Evolutionary conservation across 2,888 invertebrate species (phyloP).

Genomic region (Glaucopsyche alexis): DNA sequence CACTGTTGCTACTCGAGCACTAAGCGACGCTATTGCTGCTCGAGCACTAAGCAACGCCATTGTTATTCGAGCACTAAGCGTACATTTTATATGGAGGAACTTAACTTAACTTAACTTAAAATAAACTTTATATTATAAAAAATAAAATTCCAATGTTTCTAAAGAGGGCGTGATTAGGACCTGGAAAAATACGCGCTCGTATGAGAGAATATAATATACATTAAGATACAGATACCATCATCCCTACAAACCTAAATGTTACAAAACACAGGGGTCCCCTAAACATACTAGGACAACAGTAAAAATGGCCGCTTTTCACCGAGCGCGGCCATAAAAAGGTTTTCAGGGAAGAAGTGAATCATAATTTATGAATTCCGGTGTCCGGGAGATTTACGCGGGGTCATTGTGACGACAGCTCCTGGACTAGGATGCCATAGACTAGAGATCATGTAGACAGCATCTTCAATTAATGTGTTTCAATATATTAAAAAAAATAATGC

Average conservation of each 20-base stretch:
- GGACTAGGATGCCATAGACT: constrained; percentile 51
- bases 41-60: too few relatives aligned
- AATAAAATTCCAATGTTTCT: too few relatives aligned
- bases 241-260: constrained; percentile 7
- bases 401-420: constrained; percentile 71
- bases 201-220: too few relatives aligned
- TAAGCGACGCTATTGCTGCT: too few relatives aligned
- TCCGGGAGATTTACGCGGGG: constrained; percentile 77
- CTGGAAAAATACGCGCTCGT: too few relatives aligned
- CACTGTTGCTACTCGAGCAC: too few relatives aligned
- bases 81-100: too few relatives aligned
- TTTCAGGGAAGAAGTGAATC: constrained; percentile 79
- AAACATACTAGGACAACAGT: constrained; percentile 59
- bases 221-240: background rate
- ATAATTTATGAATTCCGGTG: constrained; percentile 80
- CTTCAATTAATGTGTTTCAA: background rate
- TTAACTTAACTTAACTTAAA: too few relatives aligned
- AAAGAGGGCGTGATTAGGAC: too few relatives aligned
- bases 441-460: constrained; percentile 39
- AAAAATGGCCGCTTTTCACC: constrained; percentile 71
- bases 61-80: too few relatives aligned
- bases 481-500: too few relatives aligned
- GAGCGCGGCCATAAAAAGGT: constrained; percentile 78
- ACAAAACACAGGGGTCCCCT: constrained; percentile 35
- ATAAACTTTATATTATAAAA: too few relatives aligned